Conservation (phyloP, 2,888 invertebrate genomes). For the Doris montereyensis region DNA sequence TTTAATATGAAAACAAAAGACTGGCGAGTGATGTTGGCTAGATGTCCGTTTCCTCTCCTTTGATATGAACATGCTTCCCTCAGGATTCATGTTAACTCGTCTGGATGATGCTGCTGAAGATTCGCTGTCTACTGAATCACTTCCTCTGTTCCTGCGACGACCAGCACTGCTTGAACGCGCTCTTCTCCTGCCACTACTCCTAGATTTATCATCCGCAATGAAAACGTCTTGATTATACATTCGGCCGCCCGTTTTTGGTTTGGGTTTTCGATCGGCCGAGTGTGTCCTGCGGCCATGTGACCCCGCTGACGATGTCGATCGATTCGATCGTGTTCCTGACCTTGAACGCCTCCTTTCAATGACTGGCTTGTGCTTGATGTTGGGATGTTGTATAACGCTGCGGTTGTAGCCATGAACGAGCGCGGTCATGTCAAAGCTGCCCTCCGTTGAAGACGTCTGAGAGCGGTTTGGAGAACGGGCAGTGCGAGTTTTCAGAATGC, state of each 20-base stretch:
- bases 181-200: slow-evolving; percentile 31
- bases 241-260: slow-evolving; percentile 24
- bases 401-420: slow-evolving; percentile 42
- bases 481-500: slow-evolving; percentile 41
- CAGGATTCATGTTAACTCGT: slow-evolving; percentile 43
- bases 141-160: slow-evolving; percentile 26
- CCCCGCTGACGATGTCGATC: slow-evolving; percentile 39
- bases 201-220: slow-evolving; percentile 25
- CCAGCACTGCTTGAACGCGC: slow-evolving; percentile 33
- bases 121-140: slow-evolving; percentile 41
- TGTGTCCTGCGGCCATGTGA: slow-evolving; percentile 11
- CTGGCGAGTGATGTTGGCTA: too few relatives aligned
- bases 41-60: slow-evolving; percentile 44
- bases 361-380: slow-evolving; percentile 40
- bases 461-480: slow-evolving; percentile 44
- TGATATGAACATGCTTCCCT: slow-evolving; percentile 44
- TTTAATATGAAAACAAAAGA: too few relatives aligned
- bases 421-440: slow-evolving; percentile 40
- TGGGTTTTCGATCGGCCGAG: slow-evolving; percentile 33
- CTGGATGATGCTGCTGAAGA: slow-evolving; percentile 40
- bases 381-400: slow-evolving; percentile 35
- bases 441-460: slow-evolving; percentile 41
- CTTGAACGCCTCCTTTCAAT: slow-evolving; percentile 43
- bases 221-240: slow-evolving; percentile 40
- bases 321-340: slow-evolving; percentile 39